A percentile compares a stretch with the other conserved stretches of the same genome.
Evolutionary conservation across 2,113 vertebrate genomes (phyloP).

Genomic region (Bos taurus): DNA sequence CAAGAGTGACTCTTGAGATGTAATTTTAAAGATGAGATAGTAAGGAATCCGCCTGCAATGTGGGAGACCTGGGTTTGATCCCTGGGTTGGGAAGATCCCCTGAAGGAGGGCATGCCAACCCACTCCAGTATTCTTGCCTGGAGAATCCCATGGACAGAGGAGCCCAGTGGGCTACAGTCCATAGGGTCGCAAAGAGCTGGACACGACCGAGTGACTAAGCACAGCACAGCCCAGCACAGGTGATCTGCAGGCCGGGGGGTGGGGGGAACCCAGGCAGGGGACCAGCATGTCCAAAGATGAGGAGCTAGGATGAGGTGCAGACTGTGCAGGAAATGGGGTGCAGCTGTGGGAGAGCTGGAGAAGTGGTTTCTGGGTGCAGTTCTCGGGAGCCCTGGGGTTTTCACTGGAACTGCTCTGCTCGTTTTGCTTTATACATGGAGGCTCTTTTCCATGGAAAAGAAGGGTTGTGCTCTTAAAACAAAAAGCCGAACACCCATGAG

Average conservation of each 20-base stretch:
- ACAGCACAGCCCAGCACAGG: not conserved
- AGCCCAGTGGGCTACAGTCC: not conserved
- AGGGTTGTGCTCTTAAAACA: not conserved
- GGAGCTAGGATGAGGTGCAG: not conserved
- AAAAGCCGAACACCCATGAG: not conserved
- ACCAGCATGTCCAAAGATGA: not conserved
- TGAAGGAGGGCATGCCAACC: not conserved
- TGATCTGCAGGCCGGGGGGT: not conserved
- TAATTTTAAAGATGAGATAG: not conserved
- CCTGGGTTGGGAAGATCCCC: not conserved
- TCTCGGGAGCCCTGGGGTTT: not conserved
- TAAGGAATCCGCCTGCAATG: not conserved
- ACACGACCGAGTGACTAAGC: not conserved
- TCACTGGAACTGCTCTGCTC: not conserved
- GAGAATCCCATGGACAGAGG: not conserved
- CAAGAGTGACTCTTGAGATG: not conserved
- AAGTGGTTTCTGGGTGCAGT: not conserved
- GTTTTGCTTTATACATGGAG: not conserved
- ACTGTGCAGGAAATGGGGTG: not conserved
- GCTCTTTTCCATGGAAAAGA: not conserved
- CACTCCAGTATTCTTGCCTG: not conserved
- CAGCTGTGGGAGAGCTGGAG: not conserved
- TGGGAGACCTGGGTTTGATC: not conserved
- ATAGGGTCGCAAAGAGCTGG: not conserved
- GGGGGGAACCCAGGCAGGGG: not conserved